Evolutionary conservation across 2,888 invertebrate species (phyloP).

Genomic region (Podotricha telesiphe): DNA sequence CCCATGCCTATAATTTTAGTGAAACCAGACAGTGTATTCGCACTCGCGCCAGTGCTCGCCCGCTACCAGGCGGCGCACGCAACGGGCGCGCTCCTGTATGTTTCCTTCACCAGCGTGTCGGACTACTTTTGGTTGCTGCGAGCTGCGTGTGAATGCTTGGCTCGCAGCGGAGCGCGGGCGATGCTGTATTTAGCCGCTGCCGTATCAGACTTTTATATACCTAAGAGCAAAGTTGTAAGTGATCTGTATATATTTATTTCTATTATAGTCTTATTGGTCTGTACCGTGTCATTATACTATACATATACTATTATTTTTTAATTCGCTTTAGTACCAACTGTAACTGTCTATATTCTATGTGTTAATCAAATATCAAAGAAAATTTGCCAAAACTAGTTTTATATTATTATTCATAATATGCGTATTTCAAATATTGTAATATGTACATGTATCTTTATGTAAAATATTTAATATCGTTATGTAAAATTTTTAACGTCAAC

Average conservation of each 20-base stretch:
- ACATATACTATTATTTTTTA: too few relatives aligned
- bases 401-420: too few relatives aligned
- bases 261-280: too few relatives aligned
- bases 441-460: too few relatives aligned
- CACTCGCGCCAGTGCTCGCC: conserved; percentile 87
- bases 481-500: too few relatives aligned
- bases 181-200: conserved; percentile 98
- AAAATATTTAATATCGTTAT: too few relatives aligned
- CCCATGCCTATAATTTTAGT: conserved; percentile 84
- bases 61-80: conserved; percentile 92
- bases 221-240: conserved; percentile 93
- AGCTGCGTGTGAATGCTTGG: conserved; percentile 91
- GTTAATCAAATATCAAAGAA: too few relatives aligned
- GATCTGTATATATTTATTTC: background rate
- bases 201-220: conserved; percentile 99
- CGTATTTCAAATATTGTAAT: too few relatives aligned
- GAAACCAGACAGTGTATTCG: conserved; percentile 88
- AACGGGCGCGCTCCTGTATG: conserved; percentile 88
- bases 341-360: too few relatives aligned
- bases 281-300: too few relatives aligned
- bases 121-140: conserved; percentile 96
- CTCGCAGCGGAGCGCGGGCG: conserved; percentile 86
- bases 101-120: conserved; percentile 92
- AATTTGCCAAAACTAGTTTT: too few relatives aligned
- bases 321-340: too few relatives aligned